These are phyloP conservation scores for Patella ulyssiponensis DNA, from an alignment of 2,888 invertebrate species.

Conservation along the genomic window DNA sequence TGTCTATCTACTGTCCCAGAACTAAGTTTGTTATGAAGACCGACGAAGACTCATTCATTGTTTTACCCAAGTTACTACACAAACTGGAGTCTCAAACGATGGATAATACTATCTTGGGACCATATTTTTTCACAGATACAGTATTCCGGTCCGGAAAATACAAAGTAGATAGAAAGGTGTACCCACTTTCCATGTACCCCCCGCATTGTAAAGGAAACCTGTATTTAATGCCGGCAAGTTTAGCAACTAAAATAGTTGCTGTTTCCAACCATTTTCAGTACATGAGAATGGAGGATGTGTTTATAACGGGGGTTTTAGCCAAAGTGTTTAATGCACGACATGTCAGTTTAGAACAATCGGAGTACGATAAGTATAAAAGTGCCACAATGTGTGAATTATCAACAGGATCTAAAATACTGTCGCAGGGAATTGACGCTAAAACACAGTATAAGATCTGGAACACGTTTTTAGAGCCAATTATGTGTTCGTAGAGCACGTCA, in stretches of 20 bases:
- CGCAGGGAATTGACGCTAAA: too few species aligned
- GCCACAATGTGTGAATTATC: too few species aligned
- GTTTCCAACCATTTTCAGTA: slow-evolving; percentile 51
- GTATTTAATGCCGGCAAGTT: slow-evolving; percentile 51
- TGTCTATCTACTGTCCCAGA: not conserved
- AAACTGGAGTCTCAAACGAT: slow-evolving; percentile 24
- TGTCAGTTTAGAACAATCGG: slow-evolving; percentile 7
- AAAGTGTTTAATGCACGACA: slow-evolving; percentile 44
- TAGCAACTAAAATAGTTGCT: slow-evolving; percentile 41
- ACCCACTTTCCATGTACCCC: slow-evolving; percentile 45
- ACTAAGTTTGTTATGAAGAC: slow-evolving; percentile 11
- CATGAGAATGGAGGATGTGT: slow-evolving; percentile 56
- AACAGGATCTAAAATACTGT: too few species aligned
- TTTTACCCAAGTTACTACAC: slow-evolving; percentile 19
- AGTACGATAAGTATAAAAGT: too few species aligned
- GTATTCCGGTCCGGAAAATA: slow-evolving; percentile 40
- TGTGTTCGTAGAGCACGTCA: too few species aligned
- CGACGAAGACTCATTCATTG: slow-evolving; percentile 28
- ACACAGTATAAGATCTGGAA: too few species aligned
- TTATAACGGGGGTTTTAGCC: slow-evolving; percentile 55
- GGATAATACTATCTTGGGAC: slow-evolving; percentile 40
- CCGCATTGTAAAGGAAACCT: slow-evolving; percentile 49
- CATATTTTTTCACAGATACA: slow-evolving; percentile 34
- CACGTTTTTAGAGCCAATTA: too few species aligned
- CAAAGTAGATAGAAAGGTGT: slow-evolving; percentile 40